phyloP scores from a whole-genome alignment of 1,140 invertebrate genomes.

The Orussus abietinus region DNA sequence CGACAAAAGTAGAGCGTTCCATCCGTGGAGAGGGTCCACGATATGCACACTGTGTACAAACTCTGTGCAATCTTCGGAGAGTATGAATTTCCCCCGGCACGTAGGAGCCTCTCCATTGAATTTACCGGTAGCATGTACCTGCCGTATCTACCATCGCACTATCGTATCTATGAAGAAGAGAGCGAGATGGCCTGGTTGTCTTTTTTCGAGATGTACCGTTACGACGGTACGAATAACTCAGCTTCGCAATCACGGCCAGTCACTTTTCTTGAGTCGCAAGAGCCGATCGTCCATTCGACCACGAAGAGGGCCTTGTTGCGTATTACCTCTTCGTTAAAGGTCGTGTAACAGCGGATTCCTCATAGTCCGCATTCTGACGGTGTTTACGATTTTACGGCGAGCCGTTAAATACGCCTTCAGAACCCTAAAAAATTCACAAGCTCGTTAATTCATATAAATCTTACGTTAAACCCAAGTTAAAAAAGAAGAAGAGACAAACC shows the following conservation, averaged over 20 bases:
- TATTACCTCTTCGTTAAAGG: constrained; percentile 10
- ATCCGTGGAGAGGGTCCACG: too few relatives aligned
- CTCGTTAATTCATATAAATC: constrained; percentile 4
- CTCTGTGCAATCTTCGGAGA: too few relatives aligned
- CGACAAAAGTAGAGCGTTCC: too few relatives aligned
- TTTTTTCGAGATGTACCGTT: constrained; percentile 43
- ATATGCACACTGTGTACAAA: too few relatives aligned
- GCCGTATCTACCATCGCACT: too few relatives aligned
- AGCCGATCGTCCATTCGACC: constrained; percentile 14
- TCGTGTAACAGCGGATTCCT: constrained; percentile 4
- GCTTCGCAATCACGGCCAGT: constrained; percentile 17
- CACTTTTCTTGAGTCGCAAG: constrained; percentile 20
- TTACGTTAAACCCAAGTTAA: neutral
- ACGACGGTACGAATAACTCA: constrained; percentile 32
- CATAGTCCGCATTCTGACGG: neutral
- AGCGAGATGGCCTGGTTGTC: constrained; percentile 35
- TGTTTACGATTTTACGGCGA: neutral
- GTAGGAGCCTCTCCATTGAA: too few relatives aligned
- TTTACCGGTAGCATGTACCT: too few relatives aligned
- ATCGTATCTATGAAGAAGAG: constrained; percentile 10
- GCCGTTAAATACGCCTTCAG: neutral
- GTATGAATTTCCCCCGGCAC: too few relatives aligned
- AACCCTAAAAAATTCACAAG: constrained; percentile 1
- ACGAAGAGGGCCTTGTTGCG: too few relatives aligned
- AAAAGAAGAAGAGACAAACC: neutral